Percentiles rank a stretch among this genome's conserved stretches.
These are phyloP conservation scores for Blera fallax DNA, from an alignment of 2,888 invertebrate genomes.

Conservation along the genomic window DNA sequence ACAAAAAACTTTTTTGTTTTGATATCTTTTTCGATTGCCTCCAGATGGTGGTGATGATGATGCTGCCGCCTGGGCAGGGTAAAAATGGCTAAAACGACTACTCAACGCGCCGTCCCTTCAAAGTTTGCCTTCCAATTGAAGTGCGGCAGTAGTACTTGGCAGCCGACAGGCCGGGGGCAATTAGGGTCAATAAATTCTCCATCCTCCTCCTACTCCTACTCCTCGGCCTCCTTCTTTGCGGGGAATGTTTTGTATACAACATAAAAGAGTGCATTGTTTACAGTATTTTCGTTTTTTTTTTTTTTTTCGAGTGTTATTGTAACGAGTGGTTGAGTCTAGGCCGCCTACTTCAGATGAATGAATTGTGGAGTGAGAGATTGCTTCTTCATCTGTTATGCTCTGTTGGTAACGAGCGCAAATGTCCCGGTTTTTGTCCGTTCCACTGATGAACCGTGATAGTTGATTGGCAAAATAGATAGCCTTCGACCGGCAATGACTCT, in stretches of 20 bases:
- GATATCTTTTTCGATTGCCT: constrained; percentile 44
- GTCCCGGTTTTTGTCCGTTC: neutral
- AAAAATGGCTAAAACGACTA: constrained; percentile 37
- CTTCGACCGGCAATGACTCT: neutral
- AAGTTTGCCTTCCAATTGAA: constrained; percentile 34
- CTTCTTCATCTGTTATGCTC: constrained; percentile 1
- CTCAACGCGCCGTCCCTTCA: constrained; percentile 30
- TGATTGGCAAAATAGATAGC: neutral
- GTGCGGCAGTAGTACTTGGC: constrained; percentile 48
- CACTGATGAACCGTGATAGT: neutral
- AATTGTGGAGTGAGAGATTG: neutral
- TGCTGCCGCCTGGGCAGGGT: neutral
- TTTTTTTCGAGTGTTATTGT: constrained; percentile 8
- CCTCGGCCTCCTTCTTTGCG: neutral
- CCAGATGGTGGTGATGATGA: constrained; percentile 40
- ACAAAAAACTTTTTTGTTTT: constrained; percentile 20
- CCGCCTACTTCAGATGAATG: constrained; percentile 29
- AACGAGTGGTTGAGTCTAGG: constrained; percentile 31
- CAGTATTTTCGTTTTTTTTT: neutral
- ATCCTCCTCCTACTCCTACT: neutral
- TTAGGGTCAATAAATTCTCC: constrained; percentile 71
- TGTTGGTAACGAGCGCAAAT: constrained; percentile 7
- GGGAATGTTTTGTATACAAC: constrained; percentile 2
- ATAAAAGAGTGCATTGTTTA: constrained; percentile 53
- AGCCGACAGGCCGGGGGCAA: constrained; percentile 67